Evolutionary conservation across 2,888 invertebrate species (phyloP).

Genomic region (Torymus texanus): DNA sequence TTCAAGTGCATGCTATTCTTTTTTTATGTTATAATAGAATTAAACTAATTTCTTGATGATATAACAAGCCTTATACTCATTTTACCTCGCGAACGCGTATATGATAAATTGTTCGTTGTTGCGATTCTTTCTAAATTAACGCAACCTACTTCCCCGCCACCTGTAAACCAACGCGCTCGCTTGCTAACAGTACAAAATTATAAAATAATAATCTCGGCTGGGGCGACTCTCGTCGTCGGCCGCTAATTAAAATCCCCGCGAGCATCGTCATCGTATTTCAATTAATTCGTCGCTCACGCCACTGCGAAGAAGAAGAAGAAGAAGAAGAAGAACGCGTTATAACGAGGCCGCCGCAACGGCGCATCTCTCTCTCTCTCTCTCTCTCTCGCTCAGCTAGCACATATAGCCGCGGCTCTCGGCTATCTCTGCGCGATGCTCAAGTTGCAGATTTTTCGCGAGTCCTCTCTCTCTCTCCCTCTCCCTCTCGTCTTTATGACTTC

Average conservation of each 20-base stretch:
- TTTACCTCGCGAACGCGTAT: too few relatives aligned
- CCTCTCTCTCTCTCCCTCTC: neutral
- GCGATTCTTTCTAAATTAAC: too few relatives aligned
- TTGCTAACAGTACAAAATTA: neutral
- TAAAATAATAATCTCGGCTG: slow-evolving; percentile 7
- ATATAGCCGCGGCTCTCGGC: slow-evolving; percentile 21
- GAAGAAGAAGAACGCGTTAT: slow-evolving; percentile 23
- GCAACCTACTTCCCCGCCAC: too few relatives aligned
- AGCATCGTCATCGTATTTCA: slow-evolving; percentile 50
- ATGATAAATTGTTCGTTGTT: too few relatives aligned
- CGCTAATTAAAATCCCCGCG: slow-evolving; percentile 49
- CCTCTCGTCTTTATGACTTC: slow-evolving; percentile 40
- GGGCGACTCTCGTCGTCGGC: neutral
- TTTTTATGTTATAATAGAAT: too few relatives aligned
- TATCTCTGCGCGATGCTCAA: slow-evolving; percentile 37
- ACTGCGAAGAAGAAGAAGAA: too few relatives aligned
- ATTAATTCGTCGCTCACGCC: slow-evolving; percentile 41
- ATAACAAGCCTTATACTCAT: too few relatives aligned
- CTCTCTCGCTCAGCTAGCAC: too few relatives aligned
- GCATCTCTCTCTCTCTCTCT: neutral
- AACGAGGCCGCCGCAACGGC: slow-evolving; percentile 31
- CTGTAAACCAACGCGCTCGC: too few relatives aligned
- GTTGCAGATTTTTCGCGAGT: slow-evolving; percentile 55
- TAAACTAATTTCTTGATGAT: too few relatives aligned
- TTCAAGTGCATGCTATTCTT: too few relatives aligned